Evolutionary conservation across 2,113 vertebrate genomes (phyloP), one percentile per base, ranked within the genome.

Genomic region (Vimba vimba): DNA sequence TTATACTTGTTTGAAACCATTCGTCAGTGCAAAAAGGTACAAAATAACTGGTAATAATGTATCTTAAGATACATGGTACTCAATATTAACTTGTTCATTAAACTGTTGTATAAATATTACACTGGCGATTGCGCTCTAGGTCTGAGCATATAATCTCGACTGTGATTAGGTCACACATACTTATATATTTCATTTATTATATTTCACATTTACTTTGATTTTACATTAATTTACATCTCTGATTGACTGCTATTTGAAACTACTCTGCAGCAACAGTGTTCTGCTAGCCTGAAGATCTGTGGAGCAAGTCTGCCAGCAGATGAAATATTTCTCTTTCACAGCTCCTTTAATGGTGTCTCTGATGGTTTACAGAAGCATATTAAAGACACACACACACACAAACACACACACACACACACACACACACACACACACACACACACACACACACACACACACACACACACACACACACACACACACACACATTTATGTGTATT

Each of bases 341-440:
- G 66, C 30, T 73, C 12, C 23, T 83, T 73, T 73, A 83, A 83
- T 73, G 50, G 71, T 59, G 81, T 83, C 68, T 83, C 66, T 73
- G 47, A 73, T 83, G 81, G 68, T 83, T 83, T 83, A n/a, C 30
- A 19, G 66, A 73, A 55, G 50, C 21, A 83, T 73, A 39, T 73
- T 73, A 73, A 55, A 73, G 23, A n/a, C n/a, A n/a, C n/a, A n/a
- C n/a, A n/a, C n/a, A n/a, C n/a, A n/a, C n/a, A n/a, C n/a, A n/a
- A n/a, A n/a, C n/a, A n/a, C n/a, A n/a, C n/a, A n/a, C n/a, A n/a
- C n/a, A n/a, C n/a, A n/a, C n/a, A n/a, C n/a, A n/a, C n/a, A n/a
- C n/a, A n/a, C n/a, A n/a, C n/a, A n/a, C n/a, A n/a, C n/a, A n/a
- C n/a, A n/a, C n/a, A n/a, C n/a, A n/a, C n/a, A n/a, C n/a, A n/a